Evolutionary conservation across 2,113 vertebrate species (phyloP), one percentile per base, ranked within the genome.

Genomic region (Gobius niger): DNA sequence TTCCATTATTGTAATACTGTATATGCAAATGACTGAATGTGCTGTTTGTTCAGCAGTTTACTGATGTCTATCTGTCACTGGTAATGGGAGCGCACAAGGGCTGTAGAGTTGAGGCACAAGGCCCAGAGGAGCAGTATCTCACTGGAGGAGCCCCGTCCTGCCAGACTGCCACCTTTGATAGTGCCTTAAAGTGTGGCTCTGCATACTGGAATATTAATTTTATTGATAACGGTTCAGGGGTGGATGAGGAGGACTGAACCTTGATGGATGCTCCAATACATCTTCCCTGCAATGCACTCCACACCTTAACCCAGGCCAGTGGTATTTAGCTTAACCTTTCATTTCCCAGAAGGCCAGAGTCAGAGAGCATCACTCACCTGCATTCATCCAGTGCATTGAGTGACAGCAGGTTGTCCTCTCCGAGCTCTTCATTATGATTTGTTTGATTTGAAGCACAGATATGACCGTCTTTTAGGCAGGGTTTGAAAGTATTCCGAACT

Each of bases 31-130:
- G 84, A 90, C 82, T 85, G 85, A 87, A 86, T 82, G 80, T 84
- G 82, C 82, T 91, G 90, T 92, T 91, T 90, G 88, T 91, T 92
- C 91, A 92, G 89, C 88, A 91, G 88, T 91, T 92, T 91, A 89
- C 88, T 85, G 85, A 90, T 90, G 77, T 89, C 87, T 88, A 90
- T 90, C 89, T 87, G 78, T 89, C 87, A 90, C 78, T 86, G 85
- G 75, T 91, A 92, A 92, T 91, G 87, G 88, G 85, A 75, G 62
- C 78, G 79, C 73, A 90, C 88, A 90, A 85, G 90, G 84, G 82
- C 88, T 86, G 81, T 72, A 88, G 82, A 84, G 80, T 88, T 93
- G 90, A 93, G 82, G 69, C 82, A 89, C 68, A 71, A 77, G 82
- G 77, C 91, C 81, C 91, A 62, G 65, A 88, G 85, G 91, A 84